Evolutionary conservation across 1,140 invertebrate genomes (phyloP), one percentile per base, ranked within the genome.

Genomic region (Drosophila erecta): DNA sequence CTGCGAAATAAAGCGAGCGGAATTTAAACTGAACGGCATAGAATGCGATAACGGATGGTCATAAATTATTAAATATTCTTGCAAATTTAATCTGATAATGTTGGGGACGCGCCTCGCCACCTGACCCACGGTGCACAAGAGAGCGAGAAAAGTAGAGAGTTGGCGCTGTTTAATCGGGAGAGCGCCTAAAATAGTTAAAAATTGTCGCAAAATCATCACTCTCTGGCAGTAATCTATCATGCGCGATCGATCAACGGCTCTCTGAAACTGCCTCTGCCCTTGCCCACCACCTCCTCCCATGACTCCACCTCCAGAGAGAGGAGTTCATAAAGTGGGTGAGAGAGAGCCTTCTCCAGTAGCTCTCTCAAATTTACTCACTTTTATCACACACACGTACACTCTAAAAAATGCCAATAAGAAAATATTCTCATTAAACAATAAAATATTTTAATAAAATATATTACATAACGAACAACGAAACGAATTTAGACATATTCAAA

Each of bases 181-280:
- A 44, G 66, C 11, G 11, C n/a, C 27, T 27, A 22, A 75, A 60
- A 38, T 46, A 43, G 46, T 33, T 40, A 15, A 24, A 51, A 64
- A 53, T 17, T 44, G 64, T 65, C 40, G 41, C 44, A 55, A 54
- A 66, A 55, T 64, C 57, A 58, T 50, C 38, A 37, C 51, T 64
- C 51, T 61, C 66, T 20, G 73, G 43, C 35, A 35, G 55, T 67
- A 61, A 77, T 77, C 55, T 74, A 76, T 76, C 64, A 77, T 59
- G 40, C 56, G 44, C 51, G 61, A 70, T 59, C 81, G 59, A 77
- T 81, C 77, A 73, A 80, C 60, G 56, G 43, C 55, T 58, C 43
- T 72, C 75, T 43, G 33, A 35, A 60, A 30, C 7, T 30, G 30
- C 8, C 3, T 10, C 30, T 10, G 30, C 24, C 24, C 20, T 38